phyloP scores from a whole-genome alignment of 37 sponge, comb jelly and placozoan species.

The Haliclona indistincta region DNA sequence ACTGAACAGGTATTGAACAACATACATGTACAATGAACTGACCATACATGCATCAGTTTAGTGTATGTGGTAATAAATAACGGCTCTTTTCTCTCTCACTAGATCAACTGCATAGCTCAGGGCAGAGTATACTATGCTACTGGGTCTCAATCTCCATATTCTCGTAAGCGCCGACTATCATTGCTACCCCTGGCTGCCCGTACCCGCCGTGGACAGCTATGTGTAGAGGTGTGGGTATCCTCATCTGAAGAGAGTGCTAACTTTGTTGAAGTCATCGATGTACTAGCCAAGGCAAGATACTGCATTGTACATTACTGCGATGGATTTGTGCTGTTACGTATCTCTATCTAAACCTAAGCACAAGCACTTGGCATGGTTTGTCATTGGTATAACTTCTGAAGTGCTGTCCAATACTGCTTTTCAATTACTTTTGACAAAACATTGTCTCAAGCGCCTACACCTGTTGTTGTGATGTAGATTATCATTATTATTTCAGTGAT shows the following conservation, averaged over 20 bases:
- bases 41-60: too few species aligned
- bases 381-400: too few species aligned
- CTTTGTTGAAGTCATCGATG: slow-evolving; percentile 51
- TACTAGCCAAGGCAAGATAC: slow-evolving; percentile 35
- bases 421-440: too few species aligned
- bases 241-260: slow-evolving; percentile 22
- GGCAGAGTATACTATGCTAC: not conserved
- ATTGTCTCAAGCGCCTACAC: too few species aligned
- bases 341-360: too few species aligned
- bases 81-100: not conserved
- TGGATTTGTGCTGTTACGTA: too few species aligned
- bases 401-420: too few species aligned
- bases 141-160: not conserved
- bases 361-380: too few species aligned
- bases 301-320: too few species aligned
- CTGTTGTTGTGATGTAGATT: too few species aligned
- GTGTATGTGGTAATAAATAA: too few species aligned
- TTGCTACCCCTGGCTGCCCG: not conserved
- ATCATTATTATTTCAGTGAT: too few species aligned
- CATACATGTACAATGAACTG: slow-evolving; percentile 2
- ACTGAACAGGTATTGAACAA: not conserved
- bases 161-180: not conserved
- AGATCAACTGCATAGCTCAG: slow-evolving; percentile 1
- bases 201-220: not conserved
- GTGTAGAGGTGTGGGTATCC: slow-evolving; percentile 55